Evolutionary conservation across 2,113 vertebrate species (phyloP).

Genomic region (Muntiacus reevesi): DNA sequence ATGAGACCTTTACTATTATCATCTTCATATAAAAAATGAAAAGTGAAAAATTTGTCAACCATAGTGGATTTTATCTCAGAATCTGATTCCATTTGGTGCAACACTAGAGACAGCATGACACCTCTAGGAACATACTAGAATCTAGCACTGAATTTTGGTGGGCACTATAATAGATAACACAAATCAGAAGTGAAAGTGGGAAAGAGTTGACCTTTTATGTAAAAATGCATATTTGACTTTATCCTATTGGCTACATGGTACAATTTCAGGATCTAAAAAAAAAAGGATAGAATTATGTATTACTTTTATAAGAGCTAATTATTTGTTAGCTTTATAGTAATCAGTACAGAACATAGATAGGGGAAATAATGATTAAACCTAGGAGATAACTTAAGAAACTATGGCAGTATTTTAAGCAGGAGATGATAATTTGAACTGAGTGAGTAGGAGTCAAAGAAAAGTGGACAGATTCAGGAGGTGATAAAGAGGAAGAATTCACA

Average conservation of each 20-base stretch:
- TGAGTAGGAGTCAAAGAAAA: neutral
- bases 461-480: neutral
- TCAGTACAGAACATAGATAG: neutral
- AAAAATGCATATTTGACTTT: neutral
- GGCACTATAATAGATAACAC: neutral
- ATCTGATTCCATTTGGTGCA: neutral
- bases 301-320: neutral
- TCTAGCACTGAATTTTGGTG: neutral
- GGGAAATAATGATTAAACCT: neutral
- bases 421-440: neutral
- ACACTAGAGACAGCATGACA: neutral
- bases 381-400: neutral
- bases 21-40: neutral
- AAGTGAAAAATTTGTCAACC: neutral
- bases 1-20: neutral
- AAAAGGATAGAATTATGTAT: neutral
- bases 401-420: neutral
- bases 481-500: neutral
- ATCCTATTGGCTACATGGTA: neutral
- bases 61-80: neutral
- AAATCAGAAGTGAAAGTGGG: neutral
- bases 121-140: neutral
- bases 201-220: neutral
- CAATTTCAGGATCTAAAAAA: neutral
- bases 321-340: neutral